Base-by-base conservation (phyloP, 2,797 vertebrate species). In the Microctenopoma lineatum region DNA sequence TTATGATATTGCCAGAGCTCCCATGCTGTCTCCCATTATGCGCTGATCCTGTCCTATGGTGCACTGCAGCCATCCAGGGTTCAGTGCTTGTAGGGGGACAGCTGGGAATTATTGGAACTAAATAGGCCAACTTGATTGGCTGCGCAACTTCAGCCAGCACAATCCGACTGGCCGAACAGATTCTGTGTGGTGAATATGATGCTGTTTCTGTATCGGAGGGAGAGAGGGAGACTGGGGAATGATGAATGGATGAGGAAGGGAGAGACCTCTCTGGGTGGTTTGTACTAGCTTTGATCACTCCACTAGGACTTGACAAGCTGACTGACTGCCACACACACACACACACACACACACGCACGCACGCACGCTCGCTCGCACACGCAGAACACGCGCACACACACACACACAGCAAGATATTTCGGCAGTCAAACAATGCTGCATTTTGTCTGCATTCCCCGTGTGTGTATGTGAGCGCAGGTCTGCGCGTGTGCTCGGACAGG, bases 221-320 rank as follows among this genome's bases (percentile, higher is more conserved):
- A 54, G 74, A 57, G 34, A 41, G 67, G 12, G 56, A 44, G 56
- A 25, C 59, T 47, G 59, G 9, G 34, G 56, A 55, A 41, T 56
- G 72, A 77, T 85, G 85, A 84, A 86, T 81, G 77, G 63, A 75
- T 51, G 79, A 85, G 74, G 80, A 83, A 77, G 72, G 83, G 77
- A 73, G 80, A 72, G 79, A 77, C 86, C 88, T 89, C 89, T 84
- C 84, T 91, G 90, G 90, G 90, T 91, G 91, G 90, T 89, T 91
- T 80, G 79, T 81, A 82, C 70, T 55, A 72, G 84, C 91, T 92
- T 91, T 92, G 90, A 92, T 91, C 90, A 88, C 85, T 85, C 82
- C 83, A 78, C 85, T 85, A 83, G 84, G 86, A 82, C 81, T 74
- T 84, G 89, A 91, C 89, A 90, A 83, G 81, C 83, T 79, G 80